A percentile compares a stretch with the other conserved stretches of the same genome.
Conservation (phyloP, 2,888 invertebrate genomes). For the Drosophila anceps region DNA sequence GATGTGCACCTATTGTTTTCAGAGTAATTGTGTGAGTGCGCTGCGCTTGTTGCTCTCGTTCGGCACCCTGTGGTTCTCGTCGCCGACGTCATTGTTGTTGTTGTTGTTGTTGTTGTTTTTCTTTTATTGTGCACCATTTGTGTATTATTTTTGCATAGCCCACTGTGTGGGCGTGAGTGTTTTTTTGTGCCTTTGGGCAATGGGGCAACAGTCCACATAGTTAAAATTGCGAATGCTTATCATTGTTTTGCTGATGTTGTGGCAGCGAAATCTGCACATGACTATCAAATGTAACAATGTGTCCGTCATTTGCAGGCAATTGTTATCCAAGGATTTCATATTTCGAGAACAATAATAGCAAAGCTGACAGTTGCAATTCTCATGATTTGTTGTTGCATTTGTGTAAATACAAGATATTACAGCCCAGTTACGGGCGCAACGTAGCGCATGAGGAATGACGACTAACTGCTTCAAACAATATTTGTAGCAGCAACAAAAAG, state of each 20-base stretch:
- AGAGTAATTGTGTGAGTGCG: conserved; percentile 56
- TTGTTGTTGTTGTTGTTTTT: conserved; percentile 31
- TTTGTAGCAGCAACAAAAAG: conserved; percentile 4
- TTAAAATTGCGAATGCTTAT: conserved; percentile 25
- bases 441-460: neutral
- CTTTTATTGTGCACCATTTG: conserved; percentile 59
- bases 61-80: conserved; percentile 32
- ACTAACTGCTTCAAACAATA: conserved; percentile 20
- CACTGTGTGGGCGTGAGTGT: conserved; percentile 37
- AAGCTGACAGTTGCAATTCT: neutral
- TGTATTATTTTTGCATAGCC: conserved; percentile 67
- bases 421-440: conserved; percentile 27
- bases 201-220: conserved; percentile 37
- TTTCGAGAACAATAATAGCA: neutral
- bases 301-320: conserved; percentile 56
- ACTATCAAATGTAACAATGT: conserved; percentile 35
- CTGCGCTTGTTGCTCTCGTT: conserved; percentile 67
- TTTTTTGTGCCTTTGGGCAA: conserved; percentile 48
- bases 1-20: neutral
- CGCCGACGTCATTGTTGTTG: conserved; percentile 21
- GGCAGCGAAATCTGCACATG: conserved; percentile 48
- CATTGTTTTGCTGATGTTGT: conserved; percentile 15
- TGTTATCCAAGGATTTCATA: conserved; percentile 21
- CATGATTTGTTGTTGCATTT: neutral
- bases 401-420: conserved; percentile 1